A percentile compares a stretch with the other conserved stretches of the same genome.
These are phyloP conservation scores for Okamejei kenojei DNA, from an alignment of 2,797 vertebrate genomes.

Conservation along the genomic window DNA sequence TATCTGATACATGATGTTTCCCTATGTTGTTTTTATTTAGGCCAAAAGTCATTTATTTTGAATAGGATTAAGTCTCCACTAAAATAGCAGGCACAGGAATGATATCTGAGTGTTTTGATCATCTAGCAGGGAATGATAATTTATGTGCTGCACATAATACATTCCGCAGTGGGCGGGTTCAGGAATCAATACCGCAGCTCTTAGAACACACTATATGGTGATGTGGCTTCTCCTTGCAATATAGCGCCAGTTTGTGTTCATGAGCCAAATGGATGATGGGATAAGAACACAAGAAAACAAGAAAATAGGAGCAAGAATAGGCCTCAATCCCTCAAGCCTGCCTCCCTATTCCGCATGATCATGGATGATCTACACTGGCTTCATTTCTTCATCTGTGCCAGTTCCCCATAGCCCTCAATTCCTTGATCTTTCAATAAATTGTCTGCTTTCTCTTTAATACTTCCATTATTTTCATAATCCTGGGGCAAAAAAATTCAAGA, in stretches of 20 bases:
- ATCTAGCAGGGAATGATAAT: neutral
- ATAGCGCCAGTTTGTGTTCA: neutral
- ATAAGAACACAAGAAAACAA: too few relatives aligned
- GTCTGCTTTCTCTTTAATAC: too few relatives aligned
- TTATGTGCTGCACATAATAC: neutral
- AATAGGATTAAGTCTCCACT: neutral
- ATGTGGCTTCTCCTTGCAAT: neutral
- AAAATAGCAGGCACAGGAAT: conserved; percentile 2
- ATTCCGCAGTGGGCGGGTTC: neutral
- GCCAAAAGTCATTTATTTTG: neutral
- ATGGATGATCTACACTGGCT: too few relatives aligned
- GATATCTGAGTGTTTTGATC: neutral
- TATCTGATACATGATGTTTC: neutral
- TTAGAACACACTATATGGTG: neutral
- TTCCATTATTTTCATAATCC: too few relatives aligned
- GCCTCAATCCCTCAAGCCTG: too few relatives aligned
- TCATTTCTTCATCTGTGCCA: too few relatives aligned
- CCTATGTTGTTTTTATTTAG: neutral
- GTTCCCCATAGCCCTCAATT: too few relatives aligned
- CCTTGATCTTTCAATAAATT: too few relatives aligned
- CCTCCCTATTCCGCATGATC: too few relatives aligned
- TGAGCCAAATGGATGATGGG: too few relatives aligned
- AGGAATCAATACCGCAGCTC: neutral
- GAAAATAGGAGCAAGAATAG: too few relatives aligned
- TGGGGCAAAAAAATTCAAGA: too few relatives aligned